Base-by-base conservation (phyloP, 2,113 vertebrate genomes). In the Sinocyclocheilus grahami region DNA sequence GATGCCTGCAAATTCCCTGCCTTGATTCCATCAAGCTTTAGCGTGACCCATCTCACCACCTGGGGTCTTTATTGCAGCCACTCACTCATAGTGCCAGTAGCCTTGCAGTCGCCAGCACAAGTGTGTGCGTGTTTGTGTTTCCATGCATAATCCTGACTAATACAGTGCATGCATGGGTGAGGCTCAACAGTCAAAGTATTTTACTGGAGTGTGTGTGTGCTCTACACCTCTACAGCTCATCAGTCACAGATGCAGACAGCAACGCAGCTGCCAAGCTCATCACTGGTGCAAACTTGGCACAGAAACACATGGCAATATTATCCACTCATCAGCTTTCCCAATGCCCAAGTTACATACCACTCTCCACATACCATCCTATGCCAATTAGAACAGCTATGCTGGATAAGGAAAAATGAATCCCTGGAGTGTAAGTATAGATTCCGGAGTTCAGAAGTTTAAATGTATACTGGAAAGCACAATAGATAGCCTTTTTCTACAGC, bases 21-120 rank as follows among this genome's bases (percentile, higher is more conserved):
- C 91, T 89, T 92, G 90, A 94, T 94, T 94, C 94, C 91, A 89
- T 92, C 93, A 93, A 93, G 92, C 93, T 93, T 90, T 90, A 78
- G 90, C n/a, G 87, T 90, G 91, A 93, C 93, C 94, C 89, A 33
- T 86, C 92, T 92, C 94, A 91, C 93, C 88, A 90, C 90, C 79
- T 86, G 90, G 89, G 72, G 90, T 90, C 91, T 89, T 92, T 91
- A 88, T 91, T 80, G 90, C 92, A 92, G 91, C 90, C 91, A 93
- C 91, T 93, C 93, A 91, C 89, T 93, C 93, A 93, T 87, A 87
- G 88, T 62, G 12, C 78, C 58, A 24, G 65, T 53, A 74, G 71
- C 22, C 82, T 83, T 58, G 18, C 67, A 85, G 83, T 67, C 72
- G 67, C 78, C 84, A 48, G 75, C 39, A 58, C 58, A 71, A 69